These are phyloP conservation scores for Pyralis farinalis DNA, from an alignment of 2,888 invertebrate species.

Conservation along the genomic window DNA sequence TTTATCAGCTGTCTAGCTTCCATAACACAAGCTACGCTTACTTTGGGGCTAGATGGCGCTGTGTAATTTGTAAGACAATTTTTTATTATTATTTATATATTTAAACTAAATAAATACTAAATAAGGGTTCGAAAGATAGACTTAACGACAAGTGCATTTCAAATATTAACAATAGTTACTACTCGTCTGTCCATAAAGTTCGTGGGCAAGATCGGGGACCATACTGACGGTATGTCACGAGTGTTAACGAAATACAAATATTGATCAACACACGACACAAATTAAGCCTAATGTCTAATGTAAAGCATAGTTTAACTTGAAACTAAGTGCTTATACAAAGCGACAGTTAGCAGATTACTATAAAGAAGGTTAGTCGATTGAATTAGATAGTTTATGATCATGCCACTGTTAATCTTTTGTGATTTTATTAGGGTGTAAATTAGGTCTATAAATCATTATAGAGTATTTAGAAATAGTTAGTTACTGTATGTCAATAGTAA, in stretches of 20 bases:
- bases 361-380: slow-evolving; percentile 27
- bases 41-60: too few species aligned
- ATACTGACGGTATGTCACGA: slow-evolving; percentile 39
- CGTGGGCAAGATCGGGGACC: slow-evolving; percentile 9
- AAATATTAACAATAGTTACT: too few species aligned
- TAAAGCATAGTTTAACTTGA: slow-evolving; percentile 70
- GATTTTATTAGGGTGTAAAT: slow-evolving; percentile 24
- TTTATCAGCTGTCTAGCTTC: too few species aligned
- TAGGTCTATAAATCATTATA: slow-evolving; percentile 13
- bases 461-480: not conserved
- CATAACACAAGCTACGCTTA: too few species aligned
- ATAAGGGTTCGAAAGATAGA: too few species aligned
- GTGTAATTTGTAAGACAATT: too few species aligned
- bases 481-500: not conserved
- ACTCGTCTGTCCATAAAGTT: too few species aligned
- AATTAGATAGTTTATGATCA: slow-evolving; percentile 28
- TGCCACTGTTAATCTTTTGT: slow-evolving; percentile 11
- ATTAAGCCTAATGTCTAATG: slow-evolving; percentile 75
- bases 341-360: slow-evolving; percentile 51
- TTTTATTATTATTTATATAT: too few species aligned
- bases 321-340: slow-evolving; percentile 77
- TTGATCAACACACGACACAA: slow-evolving; percentile 69
- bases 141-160: too few species aligned
- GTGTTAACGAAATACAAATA: slow-evolving; percentile 78
- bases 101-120: too few species aligned